Evolutionary conservation across 92 coral and sea anemone species (phyloP), one percentile per base, ranked within the genome.

Genomic region (Porites cylindrica): DNA sequence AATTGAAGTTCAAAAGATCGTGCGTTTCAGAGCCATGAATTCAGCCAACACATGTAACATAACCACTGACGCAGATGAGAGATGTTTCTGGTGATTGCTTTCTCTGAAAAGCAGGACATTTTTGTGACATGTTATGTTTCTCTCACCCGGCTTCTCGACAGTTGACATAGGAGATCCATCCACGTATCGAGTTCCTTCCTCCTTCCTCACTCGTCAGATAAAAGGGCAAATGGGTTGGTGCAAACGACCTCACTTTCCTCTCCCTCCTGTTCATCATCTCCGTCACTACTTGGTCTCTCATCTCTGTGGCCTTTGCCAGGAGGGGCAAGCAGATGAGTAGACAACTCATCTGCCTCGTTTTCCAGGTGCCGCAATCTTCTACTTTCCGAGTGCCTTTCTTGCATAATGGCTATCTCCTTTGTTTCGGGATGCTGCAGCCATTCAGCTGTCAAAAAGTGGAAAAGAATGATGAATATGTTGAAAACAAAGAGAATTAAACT

Each of bases 361-460:
- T 92, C 95, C 51, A 76, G 91, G 47, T 78, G 93, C n/a, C 92
- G 92, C 66, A 78, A 38, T 32, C 91, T 70, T 26, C 90, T 85
- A 62, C 95, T 73, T 58, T 84, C 87, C 8, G 93, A 67, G 68
- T 94, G 93, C 26, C 74, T 91, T 52, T 94, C 96, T 70, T 96
- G 99, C 17, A 91, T 84, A 70, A 91, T 82, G 1, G 96, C 82
- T 56, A 96, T 90, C 10, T 50, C 88, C 81, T 81, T 79, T 51
- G 99, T 95, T 21, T 93, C 98, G 14, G 97, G 82, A 66, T 96
- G 94, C 16, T 88, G 87, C 85, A 82, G 83, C 99, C 99, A 96
- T 69, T 85, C 89, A 24, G 76, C 99, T 96, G 81, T 61, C 19
- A 59, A 80, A 24, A 1, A 68, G 58, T 32, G 3, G 13, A 80